These are phyloP conservation scores for Phallusia fumigata DNA, from an alignment of 23 tunicate genomes.

Conservation along the genomic window DNA sequence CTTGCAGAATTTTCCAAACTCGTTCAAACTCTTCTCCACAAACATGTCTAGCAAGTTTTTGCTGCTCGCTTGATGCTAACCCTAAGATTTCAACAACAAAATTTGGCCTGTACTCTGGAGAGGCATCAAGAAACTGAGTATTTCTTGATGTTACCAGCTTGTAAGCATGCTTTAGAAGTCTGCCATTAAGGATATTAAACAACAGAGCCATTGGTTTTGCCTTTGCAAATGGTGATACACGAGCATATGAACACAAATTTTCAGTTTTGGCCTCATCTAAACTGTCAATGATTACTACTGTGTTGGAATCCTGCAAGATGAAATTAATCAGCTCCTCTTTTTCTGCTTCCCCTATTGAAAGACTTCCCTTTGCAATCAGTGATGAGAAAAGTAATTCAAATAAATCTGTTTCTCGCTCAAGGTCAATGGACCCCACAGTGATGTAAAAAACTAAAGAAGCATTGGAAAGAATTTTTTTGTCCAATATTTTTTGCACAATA, in stretches of 20 bases:
- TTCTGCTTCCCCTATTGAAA: neutral
- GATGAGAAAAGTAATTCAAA: neutral
- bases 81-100: neutral
- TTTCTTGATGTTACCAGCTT: neutral
- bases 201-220: neutral
- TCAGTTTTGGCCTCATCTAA: neutral
- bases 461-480: neutral
- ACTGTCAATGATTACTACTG: neutral
- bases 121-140: neutral
- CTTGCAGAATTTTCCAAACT: neutral
- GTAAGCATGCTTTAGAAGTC: neutral
- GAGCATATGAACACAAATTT: neutral
- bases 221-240: neutral
- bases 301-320: neutral
- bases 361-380: conserved; percentile 1
- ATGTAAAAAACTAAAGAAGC: neutral
- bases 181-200: neutral
- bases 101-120: neutral
- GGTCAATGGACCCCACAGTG: neutral
- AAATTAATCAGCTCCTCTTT: neutral
- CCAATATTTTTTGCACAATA: neutral
- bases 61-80: neutral
- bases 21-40: neutral
- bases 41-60: neutral
- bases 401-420: neutral